Percentiles rank a stretch among this genome's conserved stretches.
These are phyloP conservation scores for Cheilosia variabilis DNA, from an alignment of 2,888 invertebrate species.

Conservation along the genomic window DNA sequence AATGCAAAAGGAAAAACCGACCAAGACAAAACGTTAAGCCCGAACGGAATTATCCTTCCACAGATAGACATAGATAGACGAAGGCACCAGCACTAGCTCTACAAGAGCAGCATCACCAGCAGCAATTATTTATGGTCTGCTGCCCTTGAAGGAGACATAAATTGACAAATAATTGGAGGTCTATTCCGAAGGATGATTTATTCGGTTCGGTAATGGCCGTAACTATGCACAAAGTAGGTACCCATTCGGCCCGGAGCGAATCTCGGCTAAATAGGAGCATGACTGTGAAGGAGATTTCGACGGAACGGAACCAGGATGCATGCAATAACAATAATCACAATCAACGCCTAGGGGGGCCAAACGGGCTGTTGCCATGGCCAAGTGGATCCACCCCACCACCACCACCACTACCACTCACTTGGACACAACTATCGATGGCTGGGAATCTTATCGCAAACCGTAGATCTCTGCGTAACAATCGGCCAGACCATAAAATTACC, in stretches of 20 bases:
- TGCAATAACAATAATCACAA: slow-evolving; percentile 78
- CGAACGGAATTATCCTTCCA: slow-evolving; percentile 71
- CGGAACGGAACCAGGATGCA: slow-evolving; percentile 71
- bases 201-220: slow-evolving; percentile 76
- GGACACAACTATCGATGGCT: slow-evolving; percentile 67
- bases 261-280: slow-evolving; percentile 55
- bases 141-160: slow-evolving; percentile 81
- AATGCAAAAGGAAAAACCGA: slow-evolving; percentile 35
- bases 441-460: slow-evolving; percentile 65
- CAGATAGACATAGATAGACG: slow-evolving; percentile 19
- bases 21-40: slow-evolving; percentile 64
- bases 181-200: slow-evolving; percentile 79
- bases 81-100: slow-evolving; percentile 40
- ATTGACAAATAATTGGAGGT: slow-evolving; percentile 81
- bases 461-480: slow-evolving; percentile 74
- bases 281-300: slow-evolving; percentile 28
- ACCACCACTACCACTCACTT: slow-evolving; percentile 43
- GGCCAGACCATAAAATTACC: slow-evolving; percentile 78
- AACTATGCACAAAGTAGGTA: slow-evolving; percentile 75
- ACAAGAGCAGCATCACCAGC: slow-evolving; percentile 34
- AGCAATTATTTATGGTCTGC: slow-evolving; percentile 80
- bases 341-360: slow-evolving; percentile 76
- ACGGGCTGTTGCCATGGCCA: slow-evolving; percentile 48
- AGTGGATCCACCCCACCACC: slow-evolving; percentile 54
- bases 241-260: slow-evolving; percentile 62